phyloP scores from a whole-genome alignment of 2,888 invertebrate genomes.

The Caenorhabditis zanzibari region DNA sequence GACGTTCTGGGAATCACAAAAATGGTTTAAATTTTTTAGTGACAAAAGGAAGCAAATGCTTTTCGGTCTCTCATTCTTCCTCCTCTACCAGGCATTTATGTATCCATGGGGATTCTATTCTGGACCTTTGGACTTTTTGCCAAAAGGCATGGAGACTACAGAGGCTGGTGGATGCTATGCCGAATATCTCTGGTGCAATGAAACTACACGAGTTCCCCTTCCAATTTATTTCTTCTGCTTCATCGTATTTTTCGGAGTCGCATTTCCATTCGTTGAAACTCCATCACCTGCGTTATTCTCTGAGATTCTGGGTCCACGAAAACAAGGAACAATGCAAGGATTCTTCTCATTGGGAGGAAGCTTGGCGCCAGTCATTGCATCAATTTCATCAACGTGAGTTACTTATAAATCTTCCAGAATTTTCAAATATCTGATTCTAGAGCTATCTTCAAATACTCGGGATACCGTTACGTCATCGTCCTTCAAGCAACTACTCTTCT shows the following conservation, averaged over 20 bases:
- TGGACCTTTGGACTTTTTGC: constrained; percentile 68
- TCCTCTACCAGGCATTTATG: constrained; percentile 58
- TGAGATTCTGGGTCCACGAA: constrained; percentile 70
- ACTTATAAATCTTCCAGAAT: not conserved
- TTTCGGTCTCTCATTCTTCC: constrained; percentile 64
- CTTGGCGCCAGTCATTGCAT: constrained; percentile 60
- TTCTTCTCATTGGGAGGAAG: constrained; percentile 62
- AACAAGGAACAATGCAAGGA: constrained; percentile 70
- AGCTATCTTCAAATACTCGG: constrained; percentile 56
- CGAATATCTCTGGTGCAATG: constrained; percentile 58
- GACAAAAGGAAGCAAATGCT: constrained; percentile 70
- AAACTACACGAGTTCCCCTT: constrained; percentile 58
- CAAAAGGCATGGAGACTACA: constrained; percentile 51
- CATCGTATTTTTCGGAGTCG: constrained; percentile 70
- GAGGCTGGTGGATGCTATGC: constrained; percentile 60
- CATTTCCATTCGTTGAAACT: constrained; percentile 70
- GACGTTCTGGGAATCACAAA: not conserved
- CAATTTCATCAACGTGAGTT: constrained; percentile 62
- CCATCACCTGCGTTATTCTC: constrained; percentile 69
- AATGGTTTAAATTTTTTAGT: constrained; percentile 17
- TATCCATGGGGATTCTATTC: constrained; percentile 64
- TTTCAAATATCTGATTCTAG: constrained; percentile 17
- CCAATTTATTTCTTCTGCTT: constrained; percentile 66
- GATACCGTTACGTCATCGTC: constrained; percentile 54
- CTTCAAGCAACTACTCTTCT: constrained; percentile 50